Percentiles rank a stretch among this genome's conserved stretches.
Evolutionary conservation across 2,113 vertebrate species (phyloP).

Genomic region (Perca fluviatilis): DNA sequence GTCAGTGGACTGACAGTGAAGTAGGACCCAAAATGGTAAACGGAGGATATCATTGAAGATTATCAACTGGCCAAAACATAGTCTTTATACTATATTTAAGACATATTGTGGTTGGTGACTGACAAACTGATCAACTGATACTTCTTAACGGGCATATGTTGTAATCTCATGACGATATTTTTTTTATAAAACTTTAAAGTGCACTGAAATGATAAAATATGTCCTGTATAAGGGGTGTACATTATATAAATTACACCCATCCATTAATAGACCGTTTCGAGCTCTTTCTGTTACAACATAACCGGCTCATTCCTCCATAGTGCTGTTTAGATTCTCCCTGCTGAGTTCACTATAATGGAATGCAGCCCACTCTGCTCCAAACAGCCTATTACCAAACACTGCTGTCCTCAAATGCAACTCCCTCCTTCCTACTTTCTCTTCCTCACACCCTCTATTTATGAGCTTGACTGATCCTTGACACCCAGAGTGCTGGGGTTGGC

Average conservation of each 20-base stretch:
- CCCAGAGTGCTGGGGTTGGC: constrained; percentile 21
- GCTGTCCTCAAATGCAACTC: constrained; percentile 28
- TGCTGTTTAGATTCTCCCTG: constrained; percentile 58
- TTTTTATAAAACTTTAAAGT: not conserved
- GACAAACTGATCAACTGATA: not conserved
- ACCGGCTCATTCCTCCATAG: constrained; percentile 54
- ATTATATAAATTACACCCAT: not conserved
- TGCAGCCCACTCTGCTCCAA: constrained; percentile 63
- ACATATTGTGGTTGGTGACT: not conserved
- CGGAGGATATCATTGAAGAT: not conserved
- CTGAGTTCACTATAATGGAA: constrained; percentile 73
- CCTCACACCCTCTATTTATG: constrained; percentile 52
- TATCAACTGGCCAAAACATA: not conserved
- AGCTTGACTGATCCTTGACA: constrained; percentile 58
- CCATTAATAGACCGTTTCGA: constrained; percentile 6
- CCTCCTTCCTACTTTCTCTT: constrained; percentile 33
- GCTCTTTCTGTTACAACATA: constrained; percentile 40
- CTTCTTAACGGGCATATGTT: not conserved
- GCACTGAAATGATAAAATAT: not conserved
- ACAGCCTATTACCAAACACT: constrained; percentile 60
- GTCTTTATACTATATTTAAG: not conserved
- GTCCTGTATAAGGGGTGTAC: not conserved
- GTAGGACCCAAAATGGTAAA: not conserved
- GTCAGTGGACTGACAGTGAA: constrained; percentile 1
- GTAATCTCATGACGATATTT: not conserved